Base-by-base conservation (phyloP, 1,140 invertebrate species). In the Helicoverpa zea region DNA sequence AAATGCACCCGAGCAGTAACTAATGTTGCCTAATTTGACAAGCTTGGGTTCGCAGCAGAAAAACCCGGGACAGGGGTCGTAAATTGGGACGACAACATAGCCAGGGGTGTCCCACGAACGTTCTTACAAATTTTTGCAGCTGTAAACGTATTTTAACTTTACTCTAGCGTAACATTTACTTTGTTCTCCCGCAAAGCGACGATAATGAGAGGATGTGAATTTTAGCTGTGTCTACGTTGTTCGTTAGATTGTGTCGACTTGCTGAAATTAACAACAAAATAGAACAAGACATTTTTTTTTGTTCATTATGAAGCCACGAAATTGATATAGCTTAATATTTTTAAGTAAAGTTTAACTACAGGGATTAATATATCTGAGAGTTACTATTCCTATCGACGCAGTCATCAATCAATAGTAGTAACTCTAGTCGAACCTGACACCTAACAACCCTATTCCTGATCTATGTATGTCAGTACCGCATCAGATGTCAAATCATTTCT, bases 21-120 rank as follows among this genome's bases (percentile, higher is more conserved):
- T 73, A 73, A 73, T 73, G 70, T 73, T 43, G 54, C 58, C 70
- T 58, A 73, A 73, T 73, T 73, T 73, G 70, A 73, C 70, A 73
- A 58, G 70, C 70, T 73, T 58, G 70, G 51, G 70, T 73, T 18
- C 43, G 14, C 52, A 35, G 52, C 52, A 56, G 49, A 73, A 73
- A 73, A 73, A 56, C 52, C 13, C 29, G 51, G 70, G 47, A 49
- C 43, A 56, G 51, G 70, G 52, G 52, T 73, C 70, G 70, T 73
- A 73, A 73, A 73, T 73, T 52, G 52, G 70, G 52, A 29, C 70
- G 66, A 73, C 70, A 73, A 73, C 23, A 73, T 73, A 35, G 70
- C 70, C 52, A 73, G 52, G 70, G 70, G 29, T 73, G 70, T 18
- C 70, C 70, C 70, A 35, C 23, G 43, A 51, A 56, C 51, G 56